Conservation (phyloP, 2,113 vertebrate genomes). For the Tonatia bakeri region DNA sequence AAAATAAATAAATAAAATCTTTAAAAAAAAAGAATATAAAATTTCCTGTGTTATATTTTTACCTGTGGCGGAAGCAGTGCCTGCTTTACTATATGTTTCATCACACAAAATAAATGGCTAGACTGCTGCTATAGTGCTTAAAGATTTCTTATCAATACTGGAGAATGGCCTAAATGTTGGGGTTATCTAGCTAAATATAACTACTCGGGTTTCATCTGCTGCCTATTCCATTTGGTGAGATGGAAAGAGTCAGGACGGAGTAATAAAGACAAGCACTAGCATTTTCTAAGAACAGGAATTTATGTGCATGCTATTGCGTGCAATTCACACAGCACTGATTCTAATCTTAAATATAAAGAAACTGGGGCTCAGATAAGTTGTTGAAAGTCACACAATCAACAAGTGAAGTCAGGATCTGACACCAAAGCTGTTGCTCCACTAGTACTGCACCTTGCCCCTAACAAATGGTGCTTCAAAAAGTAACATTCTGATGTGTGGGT, state of each 20-base stretch:
- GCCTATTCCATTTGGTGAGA: background rate
- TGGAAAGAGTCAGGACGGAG: background rate
- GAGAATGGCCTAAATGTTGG: background rate
- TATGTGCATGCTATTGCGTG: background rate
- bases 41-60: slow-evolving; percentile 17
- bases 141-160: background rate
- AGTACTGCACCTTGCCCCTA: background rate
- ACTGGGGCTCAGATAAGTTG: background rate
- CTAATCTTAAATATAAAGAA: background rate
- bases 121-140: background rate
- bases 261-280: background rate
- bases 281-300: background rate
- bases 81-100: background rate
- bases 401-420: background rate
- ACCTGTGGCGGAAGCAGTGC: background rate
- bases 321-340: background rate
- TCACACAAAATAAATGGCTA: background rate
- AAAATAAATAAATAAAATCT: no score
- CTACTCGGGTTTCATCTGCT: background rate
- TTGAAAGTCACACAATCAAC: background rate
- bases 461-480: background rate
- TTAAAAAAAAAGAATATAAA: no score
- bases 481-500: background rate
- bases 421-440: background rate
- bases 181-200: background rate